Percentiles rank a stretch among this genome's conserved stretches.
phyloP scores from a whole-genome alignment of 64 coral and sea anemone species.

The Cladopsammia gracilis region DNA sequence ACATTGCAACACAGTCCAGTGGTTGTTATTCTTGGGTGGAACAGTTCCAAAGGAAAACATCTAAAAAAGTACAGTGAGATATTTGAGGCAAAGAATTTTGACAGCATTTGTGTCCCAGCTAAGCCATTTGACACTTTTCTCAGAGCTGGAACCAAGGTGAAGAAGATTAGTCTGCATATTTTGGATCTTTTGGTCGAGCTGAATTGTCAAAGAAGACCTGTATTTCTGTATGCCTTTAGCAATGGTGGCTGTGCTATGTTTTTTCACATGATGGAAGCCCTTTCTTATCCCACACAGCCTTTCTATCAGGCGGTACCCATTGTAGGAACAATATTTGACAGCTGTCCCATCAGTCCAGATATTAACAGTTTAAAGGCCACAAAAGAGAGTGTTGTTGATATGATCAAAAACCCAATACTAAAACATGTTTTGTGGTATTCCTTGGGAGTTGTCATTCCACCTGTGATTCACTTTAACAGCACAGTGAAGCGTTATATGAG shows the following conservation, averaged over 20 bases:
- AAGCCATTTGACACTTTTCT: constrained; percentile 94
- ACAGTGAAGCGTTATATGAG: constrained; percentile 73
- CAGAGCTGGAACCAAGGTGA: constrained; percentile 79
- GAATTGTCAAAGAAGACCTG: constrained; percentile 68
- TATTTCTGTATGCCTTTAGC: constrained; percentile 95
- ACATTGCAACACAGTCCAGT: constrained; percentile 52
- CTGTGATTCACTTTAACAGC: constrained; percentile 52
- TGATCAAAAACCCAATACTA: constrained; percentile 63
- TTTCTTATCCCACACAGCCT: constrained; percentile 44
- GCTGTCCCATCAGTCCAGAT: constrained; percentile 82
- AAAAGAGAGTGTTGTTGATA: constrained; percentile 68
- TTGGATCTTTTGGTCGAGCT: constrained; percentile 57
- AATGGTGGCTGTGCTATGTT: constrained; percentile 92
- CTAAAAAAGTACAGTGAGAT: constrained; percentile 87
- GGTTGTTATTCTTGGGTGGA: constrained; percentile 95
- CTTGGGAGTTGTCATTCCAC: constrained; percentile 46
- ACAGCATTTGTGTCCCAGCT: constrained; percentile 80
- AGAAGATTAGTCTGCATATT: constrained; percentile 69
- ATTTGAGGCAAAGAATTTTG: constrained; percentile 79
- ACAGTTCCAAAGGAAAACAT: constrained; percentile 84
- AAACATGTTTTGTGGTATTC: constrained; percentile 74
- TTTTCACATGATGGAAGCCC: constrained; percentile 89
- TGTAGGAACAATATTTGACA: constrained; percentile 92
- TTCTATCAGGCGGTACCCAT: constrained; percentile 75
- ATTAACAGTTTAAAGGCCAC: constrained; percentile 72